Evolutionary conservation across 2,797 vertebrate genomes (phyloP), one percentile per base, ranked within the genome.

Genomic region (Pelodytes ibericus): DNA sequence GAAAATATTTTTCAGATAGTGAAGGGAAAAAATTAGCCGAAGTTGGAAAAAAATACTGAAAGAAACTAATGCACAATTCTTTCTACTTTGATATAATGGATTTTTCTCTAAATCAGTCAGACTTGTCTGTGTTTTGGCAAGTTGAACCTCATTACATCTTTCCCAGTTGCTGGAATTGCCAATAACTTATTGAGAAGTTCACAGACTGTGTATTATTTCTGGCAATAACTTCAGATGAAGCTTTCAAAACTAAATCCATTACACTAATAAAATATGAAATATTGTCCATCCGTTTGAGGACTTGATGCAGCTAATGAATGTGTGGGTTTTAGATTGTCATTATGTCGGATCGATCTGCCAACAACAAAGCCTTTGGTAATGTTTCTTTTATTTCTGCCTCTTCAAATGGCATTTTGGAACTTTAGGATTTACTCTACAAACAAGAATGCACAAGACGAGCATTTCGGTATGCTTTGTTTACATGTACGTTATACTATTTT

Each of bases 171-270:
- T 69, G 66, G 57, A 76, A 70, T 76, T 70, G 66, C 41, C 66
- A 70, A 76, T 76, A 76, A 76, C 66, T 76, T 76, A 76, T 53
- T 29, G 44, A 70, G 58, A 75, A 76, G 65, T 76, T 76, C 59
- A 70, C 66, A 76, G 65, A 63, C 58, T 63, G 66, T 44, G 41
- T 49, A 63, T 63, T 70, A 70, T 70, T 76, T 61, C 66, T 63
- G 66, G 47, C 74, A 76, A 63, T 76, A 76, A 63, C 74, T 76
- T 53, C 47, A 62, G 58, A 70, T 24, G 65, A 70, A 63, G 74
- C 74, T 62, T 63, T 76, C 58, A 76, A 76, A 76, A 70, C 47
- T 30, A 76, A 70, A 76, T 76, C 66, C 74, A 76, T 76, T 76
- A 76, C 58, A 41, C 66, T 76, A 76, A 76, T 70, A 76, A 70